Conservation (phyloP, 1,140 invertebrate genomes). For the Ericerus pela region DNA sequence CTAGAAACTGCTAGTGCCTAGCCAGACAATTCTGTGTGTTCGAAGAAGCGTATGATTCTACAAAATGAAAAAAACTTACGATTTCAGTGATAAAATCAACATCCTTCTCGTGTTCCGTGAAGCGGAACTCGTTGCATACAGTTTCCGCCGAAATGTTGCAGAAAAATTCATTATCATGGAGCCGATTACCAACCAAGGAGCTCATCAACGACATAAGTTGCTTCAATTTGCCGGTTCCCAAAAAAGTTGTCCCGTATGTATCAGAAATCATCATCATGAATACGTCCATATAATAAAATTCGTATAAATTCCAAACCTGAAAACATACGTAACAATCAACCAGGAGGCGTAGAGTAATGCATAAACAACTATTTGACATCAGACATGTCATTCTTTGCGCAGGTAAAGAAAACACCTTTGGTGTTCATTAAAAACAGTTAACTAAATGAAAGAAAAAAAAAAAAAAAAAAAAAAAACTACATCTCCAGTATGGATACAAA, state of each 20-base stretch:
- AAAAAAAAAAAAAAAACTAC: too few relatives aligned
- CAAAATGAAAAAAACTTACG: too few relatives aligned
- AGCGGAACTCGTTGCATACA: constrained; percentile 3
- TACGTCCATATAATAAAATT: constrained; percentile 11
- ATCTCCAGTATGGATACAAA: too few relatives aligned
- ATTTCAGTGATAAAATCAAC: constrained; percentile 8
- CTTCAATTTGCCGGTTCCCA: not conserved
- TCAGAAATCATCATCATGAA: constrained; percentile 10
- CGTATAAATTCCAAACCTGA: constrained; percentile 8
- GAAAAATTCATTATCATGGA: not conserved
- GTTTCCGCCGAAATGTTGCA: constrained; percentile 1
- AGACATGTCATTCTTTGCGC: too few relatives aligned
- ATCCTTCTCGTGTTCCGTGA: constrained; percentile 2
- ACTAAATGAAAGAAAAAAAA: too few relatives aligned
- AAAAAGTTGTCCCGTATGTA: constrained; percentile 1
- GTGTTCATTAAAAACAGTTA: too few relatives aligned
- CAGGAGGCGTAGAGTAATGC: too few relatives aligned
- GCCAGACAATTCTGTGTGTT: too few relatives aligned
- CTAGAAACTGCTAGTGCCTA: too few relatives aligned
- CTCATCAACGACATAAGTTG: constrained; percentile 1
- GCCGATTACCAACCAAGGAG: constrained; percentile 2
- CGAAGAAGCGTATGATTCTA: too few relatives aligned
- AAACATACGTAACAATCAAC: not conserved
- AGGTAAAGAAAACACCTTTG: too few relatives aligned
- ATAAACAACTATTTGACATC: too few relatives aligned